Conservation (phyloP, 2,888 invertebrate species). For the Podotricha telesiphe region DNA sequence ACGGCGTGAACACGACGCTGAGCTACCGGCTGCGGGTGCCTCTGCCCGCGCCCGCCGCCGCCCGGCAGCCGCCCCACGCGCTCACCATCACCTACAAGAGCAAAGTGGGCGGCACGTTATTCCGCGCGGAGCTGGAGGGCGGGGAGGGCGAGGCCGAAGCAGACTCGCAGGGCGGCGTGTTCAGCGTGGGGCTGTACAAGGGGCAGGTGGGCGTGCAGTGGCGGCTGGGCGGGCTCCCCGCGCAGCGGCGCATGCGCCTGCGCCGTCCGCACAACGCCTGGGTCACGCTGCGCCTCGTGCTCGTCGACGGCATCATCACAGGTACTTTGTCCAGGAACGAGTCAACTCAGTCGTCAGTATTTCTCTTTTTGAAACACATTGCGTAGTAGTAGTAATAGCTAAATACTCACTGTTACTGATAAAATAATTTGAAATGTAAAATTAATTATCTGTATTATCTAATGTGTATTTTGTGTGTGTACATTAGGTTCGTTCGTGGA, state of each 20-base stretch:
- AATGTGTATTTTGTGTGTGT: no score
- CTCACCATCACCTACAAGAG: slow-evolving; percentile 80
- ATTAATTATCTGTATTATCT: no score
- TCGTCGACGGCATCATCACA: slow-evolving; percentile 47
- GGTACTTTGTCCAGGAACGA: no score
- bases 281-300: slow-evolving; percentile 52
- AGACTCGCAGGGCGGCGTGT: slow-evolving; percentile 70
- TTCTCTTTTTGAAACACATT: no score
- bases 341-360: no score
- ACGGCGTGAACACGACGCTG: slow-evolving; percentile 87
- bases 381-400: no score
- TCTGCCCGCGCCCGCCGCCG: slow-evolving; percentile 50
- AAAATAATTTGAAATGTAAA: no score
- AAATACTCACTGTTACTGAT: no score
- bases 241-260: slow-evolving; percentile 53
- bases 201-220: slow-evolving; percentile 88
- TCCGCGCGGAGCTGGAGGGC: slow-evolving; percentile 83
- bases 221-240: slow-evolving; percentile 76
- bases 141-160: slow-evolving; percentile 63
- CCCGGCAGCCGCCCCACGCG: slow-evolving; percentile 37
- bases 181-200: slow-evolving; percentile 87
- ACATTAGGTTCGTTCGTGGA: slow-evolving; percentile 73
- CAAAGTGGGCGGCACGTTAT: slow-evolving; percentile 89
- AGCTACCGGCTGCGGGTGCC: slow-evolving; percentile 83
- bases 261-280: slow-evolving; percentile 62